phyloP scores from a whole-genome alignment of 2,888 invertebrate species.

The Lottia gigantea region DNA sequence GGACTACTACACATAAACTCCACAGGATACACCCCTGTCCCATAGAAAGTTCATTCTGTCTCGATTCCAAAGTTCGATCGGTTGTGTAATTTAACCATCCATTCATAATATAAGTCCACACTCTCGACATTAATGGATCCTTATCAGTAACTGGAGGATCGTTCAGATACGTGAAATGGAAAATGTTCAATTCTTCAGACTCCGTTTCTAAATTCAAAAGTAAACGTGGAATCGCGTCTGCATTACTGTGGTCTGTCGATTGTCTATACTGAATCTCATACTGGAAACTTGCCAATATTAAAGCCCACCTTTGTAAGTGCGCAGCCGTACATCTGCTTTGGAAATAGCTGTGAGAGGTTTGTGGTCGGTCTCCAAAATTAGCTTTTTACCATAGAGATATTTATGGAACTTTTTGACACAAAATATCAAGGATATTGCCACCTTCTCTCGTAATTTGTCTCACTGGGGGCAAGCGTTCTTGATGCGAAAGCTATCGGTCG shows the following conservation, averaged over 20 bases:
- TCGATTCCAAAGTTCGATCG: not conserved
- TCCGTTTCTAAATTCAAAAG: slow-evolving; percentile 21
- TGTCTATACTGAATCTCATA: slow-evolving; percentile 56
- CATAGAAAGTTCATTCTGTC: slow-evolving; percentile 13
- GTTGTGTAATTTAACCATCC: slow-evolving; percentile 9
- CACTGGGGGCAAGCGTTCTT: too few species aligned
- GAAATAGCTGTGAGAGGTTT: slow-evolving; percentile 63
- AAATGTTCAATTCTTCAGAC: slow-evolving; percentile 13
- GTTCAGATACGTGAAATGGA: not conserved
- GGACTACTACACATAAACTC: slow-evolving; percentile 29
- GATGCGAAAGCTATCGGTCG: too few species aligned
- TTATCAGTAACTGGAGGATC: slow-evolving; percentile 1
- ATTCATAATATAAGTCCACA: not conserved
- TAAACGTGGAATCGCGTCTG: slow-evolving; percentile 55
- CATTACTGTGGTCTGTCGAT: slow-evolving; percentile 51
- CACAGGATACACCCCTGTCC: slow-evolving; percentile 27
- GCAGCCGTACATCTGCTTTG: slow-evolving; percentile 50
- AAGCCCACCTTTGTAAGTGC: slow-evolving; percentile 49
- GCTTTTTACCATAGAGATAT: slow-evolving; percentile 51
- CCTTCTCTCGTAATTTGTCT: too few species aligned
- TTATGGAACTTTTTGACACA: slow-evolving; percentile 23
- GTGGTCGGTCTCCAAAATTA: slow-evolving; percentile 66
- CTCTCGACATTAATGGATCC: not conserved
- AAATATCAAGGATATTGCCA: too few species aligned
- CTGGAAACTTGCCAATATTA: slow-evolving; percentile 56